Conservation (phyloP, 2,113 vertebrate genomes). For the Artemisiospiza belli region DNA sequence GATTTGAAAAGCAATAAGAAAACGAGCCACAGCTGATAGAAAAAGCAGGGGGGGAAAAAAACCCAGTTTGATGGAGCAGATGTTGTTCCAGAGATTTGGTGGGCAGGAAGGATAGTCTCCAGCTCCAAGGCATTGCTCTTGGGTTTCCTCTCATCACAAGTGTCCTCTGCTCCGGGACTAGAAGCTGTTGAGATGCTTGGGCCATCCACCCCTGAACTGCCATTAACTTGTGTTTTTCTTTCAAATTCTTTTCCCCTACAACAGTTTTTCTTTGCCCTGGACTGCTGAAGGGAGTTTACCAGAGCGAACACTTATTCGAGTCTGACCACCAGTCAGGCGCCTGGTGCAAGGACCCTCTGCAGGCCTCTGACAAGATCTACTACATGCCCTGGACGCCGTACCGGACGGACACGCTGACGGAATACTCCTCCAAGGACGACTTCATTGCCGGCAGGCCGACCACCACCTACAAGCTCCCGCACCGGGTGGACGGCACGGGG, state of each 20-base stretch:
- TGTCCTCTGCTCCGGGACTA: conserved; percentile 8
- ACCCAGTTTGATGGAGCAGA: neutral
- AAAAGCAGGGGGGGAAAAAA: neutral
- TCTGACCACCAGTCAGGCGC: conserved; percentile 99
- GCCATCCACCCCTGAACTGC: neutral
- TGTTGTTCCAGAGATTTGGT: neutral
- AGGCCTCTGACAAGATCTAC: conserved; percentile 98
- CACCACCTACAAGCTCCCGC: conserved; percentile 96
- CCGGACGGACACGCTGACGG: conserved; percentile 92
- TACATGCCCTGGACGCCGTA: conserved; percentile 99
- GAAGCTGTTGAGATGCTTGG: conserved; percentile 1
- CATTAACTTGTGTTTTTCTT: conserved; percentile 57
- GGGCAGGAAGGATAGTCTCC: neutral
- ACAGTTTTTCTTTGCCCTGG: conserved; percentile 99
- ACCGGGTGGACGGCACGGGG: conserved; percentile 94
- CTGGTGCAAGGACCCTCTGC: conserved; percentile 98
- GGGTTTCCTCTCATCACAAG: conserved; percentile 12
- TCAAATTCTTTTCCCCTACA: conserved; percentile 75
- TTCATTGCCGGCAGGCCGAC: conserved; percentile 96
- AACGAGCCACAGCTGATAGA: neutral
- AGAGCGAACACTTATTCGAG: conserved; percentile 98
- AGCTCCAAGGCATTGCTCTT: neutral
- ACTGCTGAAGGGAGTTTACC: conserved; percentile 94
- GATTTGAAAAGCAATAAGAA: conserved; percentile 15
- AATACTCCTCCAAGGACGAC: conserved; percentile 98